phyloP scores from a whole-genome alignment of 2,888 invertebrate species.

The Sisyra terminalis region DNA sequence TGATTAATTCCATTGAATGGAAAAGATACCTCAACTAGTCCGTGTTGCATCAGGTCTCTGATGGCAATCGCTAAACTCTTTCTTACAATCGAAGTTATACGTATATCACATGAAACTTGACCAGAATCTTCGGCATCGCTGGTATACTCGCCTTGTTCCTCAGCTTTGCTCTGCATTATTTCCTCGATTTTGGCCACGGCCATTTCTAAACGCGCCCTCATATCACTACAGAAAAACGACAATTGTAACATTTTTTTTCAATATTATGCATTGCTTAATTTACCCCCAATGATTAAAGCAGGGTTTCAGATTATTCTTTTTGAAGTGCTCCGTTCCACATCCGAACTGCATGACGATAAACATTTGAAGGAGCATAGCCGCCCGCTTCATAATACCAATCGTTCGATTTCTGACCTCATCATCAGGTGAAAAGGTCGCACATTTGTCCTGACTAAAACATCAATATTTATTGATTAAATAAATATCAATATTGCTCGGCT shows the following conservation, averaged over 20 bases:
- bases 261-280: constrained; percentile 10
- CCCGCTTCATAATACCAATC: constrained; percentile 67
- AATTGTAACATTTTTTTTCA: too few relatives aligned
- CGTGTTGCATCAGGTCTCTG: constrained; percentile 88
- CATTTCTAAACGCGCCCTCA: constrained; percentile 83
- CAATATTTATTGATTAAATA: constrained; percentile 6
- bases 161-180: constrained; percentile 8
- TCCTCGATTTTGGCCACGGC: constrained; percentile 56
- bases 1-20: neutral
- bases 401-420: constrained; percentile 35
- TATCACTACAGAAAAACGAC: constrained; percentile 39
- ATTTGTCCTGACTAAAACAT: constrained; percentile 8
- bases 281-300: constrained; percentile 65
- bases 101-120: constrained; percentile 44
- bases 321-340: constrained; percentile 54
- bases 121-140: constrained; percentile 43
- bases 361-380: constrained; percentile 80
- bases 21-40: constrained; percentile 46
- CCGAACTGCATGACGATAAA: constrained; percentile 85
- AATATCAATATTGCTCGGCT: too few relatives aligned
- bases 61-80: constrained; percentile 84
- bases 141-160: constrained; percentile 36
- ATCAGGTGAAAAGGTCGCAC: constrained; percentile 23
- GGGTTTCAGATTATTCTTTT: constrained; percentile 67
- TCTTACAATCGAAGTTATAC: constrained; percentile 75